phyloP scores from a whole-genome alignment of 2,113 vertebrate genomes.

The Symphodus melops region DNA sequence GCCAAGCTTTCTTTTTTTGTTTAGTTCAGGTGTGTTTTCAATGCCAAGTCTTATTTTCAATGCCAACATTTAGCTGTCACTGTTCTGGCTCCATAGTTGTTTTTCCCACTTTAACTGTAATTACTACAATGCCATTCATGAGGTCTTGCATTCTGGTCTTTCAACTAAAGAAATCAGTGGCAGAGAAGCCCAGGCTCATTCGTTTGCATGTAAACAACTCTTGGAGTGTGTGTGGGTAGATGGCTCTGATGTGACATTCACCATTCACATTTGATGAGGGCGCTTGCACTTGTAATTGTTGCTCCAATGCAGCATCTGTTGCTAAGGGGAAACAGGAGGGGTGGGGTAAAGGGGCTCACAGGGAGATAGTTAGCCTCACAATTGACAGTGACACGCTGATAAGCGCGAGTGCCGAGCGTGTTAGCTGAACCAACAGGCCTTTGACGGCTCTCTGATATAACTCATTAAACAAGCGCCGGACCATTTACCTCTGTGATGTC shows the following conservation, averaged over 20 bases:
- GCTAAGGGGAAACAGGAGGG: conserved; percentile 30
- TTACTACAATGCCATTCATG: conserved; percentile 8
- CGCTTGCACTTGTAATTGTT: conserved; percentile 69
- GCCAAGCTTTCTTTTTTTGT: too few species aligned
- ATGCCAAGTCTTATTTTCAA: too few species aligned
- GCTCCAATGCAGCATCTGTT: conserved; percentile 75
- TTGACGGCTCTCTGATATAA: conserved; percentile 72
- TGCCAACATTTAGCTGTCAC: too few species aligned
- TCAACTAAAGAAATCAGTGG: conserved; percentile 29
- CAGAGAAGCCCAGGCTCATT: conserved; percentile 45
- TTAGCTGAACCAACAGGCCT: conserved; percentile 66
- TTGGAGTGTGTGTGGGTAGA: conserved; percentile 59
- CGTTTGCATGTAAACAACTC: conserved; percentile 59
- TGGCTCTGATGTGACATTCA: conserved; percentile 52
- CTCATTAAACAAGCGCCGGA: conserved; percentile 71
- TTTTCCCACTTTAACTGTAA: conserved; percentile 15
- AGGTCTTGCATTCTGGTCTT: conserved; percentile 21
- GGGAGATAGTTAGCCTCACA: conserved; percentile 67
- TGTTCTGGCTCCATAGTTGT: not conserved
- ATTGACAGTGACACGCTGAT: conserved; percentile 76
- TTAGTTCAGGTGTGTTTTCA: too few species aligned
- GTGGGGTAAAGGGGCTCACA: conserved; percentile 22
- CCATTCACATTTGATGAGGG: conserved; percentile 72
- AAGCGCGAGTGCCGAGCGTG: conserved; percentile 55
- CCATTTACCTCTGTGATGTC: conserved; percentile 68